These are phyloP conservation scores for Drosophila lacertosa DNA, from an alignment of 1,140 invertebrate genomes.

Conservation along the genomic window DNA sequence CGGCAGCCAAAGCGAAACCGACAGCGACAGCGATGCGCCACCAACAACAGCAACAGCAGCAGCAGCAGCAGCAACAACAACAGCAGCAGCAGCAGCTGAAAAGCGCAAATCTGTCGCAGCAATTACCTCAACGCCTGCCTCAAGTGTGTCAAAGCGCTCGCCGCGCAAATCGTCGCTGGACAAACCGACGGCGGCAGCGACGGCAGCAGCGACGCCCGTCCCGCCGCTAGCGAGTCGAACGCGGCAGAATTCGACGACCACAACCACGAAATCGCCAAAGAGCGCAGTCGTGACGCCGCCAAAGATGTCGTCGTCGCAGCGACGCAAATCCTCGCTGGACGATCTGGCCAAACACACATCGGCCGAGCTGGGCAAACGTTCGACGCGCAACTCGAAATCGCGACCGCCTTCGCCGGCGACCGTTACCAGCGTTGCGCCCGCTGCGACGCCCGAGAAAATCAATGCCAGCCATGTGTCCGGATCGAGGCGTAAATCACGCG, in stretches of 20 bases:
- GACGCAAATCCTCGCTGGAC: constrained; percentile 60
- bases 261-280: constrained; percentile 72
- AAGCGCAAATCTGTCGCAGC: neutral
- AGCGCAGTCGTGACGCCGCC: constrained; percentile 45
- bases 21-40: constrained; percentile 55
- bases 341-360: constrained; percentile 37
- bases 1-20: constrained; percentile 41
- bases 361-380: constrained; percentile 48
- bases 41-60: constrained; percentile 11
- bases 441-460: constrained; percentile 44
- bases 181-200: constrained; percentile 35
- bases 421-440: neutral
- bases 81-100: constrained; percentile 9
- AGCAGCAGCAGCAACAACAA: neutral
- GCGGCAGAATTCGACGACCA: constrained; percentile 70
- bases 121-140: constrained; percentile 1
- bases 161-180: constrained; percentile 74
- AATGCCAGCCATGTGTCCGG: too few relatives aligned
- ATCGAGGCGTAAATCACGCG: constrained; percentile 56
- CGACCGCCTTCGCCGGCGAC: constrained; percentile 52
- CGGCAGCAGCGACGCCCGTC: constrained; percentile 19
- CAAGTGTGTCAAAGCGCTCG: constrained; percentile 69
- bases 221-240: constrained; percentile 39
- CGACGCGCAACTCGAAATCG: constrained; percentile 72
- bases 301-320: constrained; percentile 36